Conservation (phyloP, 2,113 vertebrate species). For the Forbesichthys agassizii region DNA sequence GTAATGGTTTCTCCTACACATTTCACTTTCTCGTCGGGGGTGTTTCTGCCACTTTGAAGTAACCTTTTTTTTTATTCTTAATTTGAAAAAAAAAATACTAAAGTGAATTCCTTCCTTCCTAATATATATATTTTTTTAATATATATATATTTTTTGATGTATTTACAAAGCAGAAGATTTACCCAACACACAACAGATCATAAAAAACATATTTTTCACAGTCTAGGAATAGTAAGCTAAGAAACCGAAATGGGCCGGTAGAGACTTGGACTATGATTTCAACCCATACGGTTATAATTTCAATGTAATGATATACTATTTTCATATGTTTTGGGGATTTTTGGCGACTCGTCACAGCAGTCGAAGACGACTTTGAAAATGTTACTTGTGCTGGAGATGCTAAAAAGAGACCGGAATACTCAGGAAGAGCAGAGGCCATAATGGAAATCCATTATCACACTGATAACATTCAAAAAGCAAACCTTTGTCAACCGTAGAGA, state of each 20-base stretch:
- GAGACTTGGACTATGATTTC: conserved; percentile 9
- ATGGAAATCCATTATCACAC: too few species aligned
- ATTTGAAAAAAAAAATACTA: neutral
- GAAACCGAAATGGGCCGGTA: conserved; percentile 24
- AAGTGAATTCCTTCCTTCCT: conserved; percentile 21
- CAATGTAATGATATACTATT: conserved; percentile 39
- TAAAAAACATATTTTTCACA: neutral
- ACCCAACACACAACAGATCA: neutral
- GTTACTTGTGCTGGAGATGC: neutral
- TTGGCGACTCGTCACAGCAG: conserved; percentile 14
- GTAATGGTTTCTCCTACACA: conserved; percentile 2
- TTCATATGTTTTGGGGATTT: conserved; percentile 52
- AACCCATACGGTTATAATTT: conserved; percentile 13
- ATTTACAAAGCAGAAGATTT: neutral
- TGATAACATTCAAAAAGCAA: too few species aligned
- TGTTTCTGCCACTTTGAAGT: conserved; percentile 42
- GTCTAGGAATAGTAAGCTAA: neutral
- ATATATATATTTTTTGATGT: too few species aligned
- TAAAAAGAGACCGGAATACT: neutral
- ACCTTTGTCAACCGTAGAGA: too few species aligned
- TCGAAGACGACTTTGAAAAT: conserved; percentile 48
- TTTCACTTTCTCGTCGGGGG: neutral
- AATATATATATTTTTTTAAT: too few species aligned
- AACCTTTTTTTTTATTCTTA: too few species aligned
- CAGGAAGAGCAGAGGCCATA: too few species aligned